Evolutionary conservation across 30 jellyfish, hydroid and myxozoan genomes (phyloP), one percentile per base, ranked within the genome.

Genomic region (Catostylus mosaicus): DNA sequence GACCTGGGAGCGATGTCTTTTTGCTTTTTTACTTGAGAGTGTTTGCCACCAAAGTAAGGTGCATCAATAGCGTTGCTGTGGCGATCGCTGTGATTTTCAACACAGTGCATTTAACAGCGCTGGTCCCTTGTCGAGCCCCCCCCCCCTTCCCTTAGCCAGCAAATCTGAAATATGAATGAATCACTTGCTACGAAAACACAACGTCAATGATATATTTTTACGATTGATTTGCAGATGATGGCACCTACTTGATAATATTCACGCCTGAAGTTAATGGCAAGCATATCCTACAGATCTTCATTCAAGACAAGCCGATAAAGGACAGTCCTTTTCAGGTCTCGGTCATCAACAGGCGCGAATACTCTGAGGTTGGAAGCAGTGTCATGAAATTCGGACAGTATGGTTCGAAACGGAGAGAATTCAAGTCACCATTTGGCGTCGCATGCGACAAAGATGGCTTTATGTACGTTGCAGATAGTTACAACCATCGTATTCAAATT

Each of bases 381-480:
- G 78, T 93, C 71, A 80, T 93, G 90, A 93, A 88, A 91, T 94
- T 94, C 67, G 99, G 99, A 26, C 97, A 88, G 77, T 94, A 94
- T 56, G 99, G 99, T 29, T 88, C 99, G 18, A 94, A 89, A 54
- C 72, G 95, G 30, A 83, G 96, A 27, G 99, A 94, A 67, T 94
- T 94, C 86, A 94, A 94, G 86, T 94, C 99, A 14, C 99, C 99
- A 20, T 88, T 94, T 82, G 99, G 99, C 22, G 96, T 94, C 38
- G 99, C 96, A 14, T 89, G 99, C 77, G 99, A 94, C 84, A 69
- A 69, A 46, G 99, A 94, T 43, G 99, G 99, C 35, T 94, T 88
- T 54, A 83, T 94, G 31, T 94, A 88, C 59, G 97, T 94, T 23
- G 96, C 99, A 1, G 99, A 94, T 63, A 88, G 99, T 75, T 94